Conservation (phyloP, 2,113 vertebrate species). For the Pelecanus crispus region DNA sequence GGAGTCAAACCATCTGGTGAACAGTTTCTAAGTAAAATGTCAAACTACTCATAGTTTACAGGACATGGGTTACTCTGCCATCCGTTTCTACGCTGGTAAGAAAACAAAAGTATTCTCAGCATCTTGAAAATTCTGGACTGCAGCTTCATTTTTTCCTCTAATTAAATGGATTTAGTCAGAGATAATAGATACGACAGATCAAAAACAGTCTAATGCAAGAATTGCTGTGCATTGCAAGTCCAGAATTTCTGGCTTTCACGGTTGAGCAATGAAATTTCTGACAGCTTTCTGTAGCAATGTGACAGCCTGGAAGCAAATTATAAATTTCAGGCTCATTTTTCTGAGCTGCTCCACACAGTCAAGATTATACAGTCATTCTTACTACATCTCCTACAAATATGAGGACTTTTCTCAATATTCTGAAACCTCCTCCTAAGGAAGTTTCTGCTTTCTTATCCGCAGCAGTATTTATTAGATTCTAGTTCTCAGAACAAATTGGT, state of each 20-base stretch:
- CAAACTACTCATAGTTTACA: neutral
- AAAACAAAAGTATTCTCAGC: neutral
- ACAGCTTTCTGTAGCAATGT: neutral
- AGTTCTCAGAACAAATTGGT: neutral
- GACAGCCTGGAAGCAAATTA: neutral
- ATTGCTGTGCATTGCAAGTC: neutral
- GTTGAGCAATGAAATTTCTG: neutral
- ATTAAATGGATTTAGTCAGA: slow-evolving; percentile 2
- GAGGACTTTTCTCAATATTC: neutral
- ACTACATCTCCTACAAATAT: neutral
- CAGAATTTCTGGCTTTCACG: neutral
- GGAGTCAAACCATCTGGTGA: neutral
- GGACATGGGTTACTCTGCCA: neutral
- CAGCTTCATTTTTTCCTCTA: neutral
- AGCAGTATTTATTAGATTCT: neutral
- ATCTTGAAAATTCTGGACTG: neutral
- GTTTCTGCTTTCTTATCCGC: neutral
- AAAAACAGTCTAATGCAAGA: neutral
- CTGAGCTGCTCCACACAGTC: neutral
- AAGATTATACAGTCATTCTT: neutral
- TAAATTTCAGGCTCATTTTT: neutral
- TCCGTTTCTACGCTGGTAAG: neutral
- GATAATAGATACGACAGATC: neutral
- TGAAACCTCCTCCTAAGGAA: neutral
- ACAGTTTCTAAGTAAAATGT: neutral